A percentile compares a stretch with the other conserved stretches of the same genome.
Evolutionary conservation across 2,113 vertebrate genomes (phyloP).

Genomic region (Egretta garzetta): DNA sequence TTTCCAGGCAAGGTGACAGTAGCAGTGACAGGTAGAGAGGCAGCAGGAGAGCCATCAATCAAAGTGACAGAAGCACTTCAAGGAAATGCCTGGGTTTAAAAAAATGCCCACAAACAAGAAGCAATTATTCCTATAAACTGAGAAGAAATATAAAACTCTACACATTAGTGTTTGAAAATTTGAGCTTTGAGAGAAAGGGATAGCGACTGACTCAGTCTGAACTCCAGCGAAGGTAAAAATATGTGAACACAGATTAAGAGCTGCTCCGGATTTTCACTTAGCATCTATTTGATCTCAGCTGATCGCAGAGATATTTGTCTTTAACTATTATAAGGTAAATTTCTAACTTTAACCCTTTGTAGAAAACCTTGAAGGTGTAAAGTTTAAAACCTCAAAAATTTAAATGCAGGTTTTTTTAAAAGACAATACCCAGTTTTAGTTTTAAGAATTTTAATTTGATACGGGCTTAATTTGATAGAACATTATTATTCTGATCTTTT

Average conservation of each 20-base stretch:
- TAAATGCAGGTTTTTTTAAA: background rate
- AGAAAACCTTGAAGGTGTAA: background rate
- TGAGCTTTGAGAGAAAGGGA: background rate
- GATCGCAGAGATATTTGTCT: background rate
- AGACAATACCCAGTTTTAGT: fast-evolving
- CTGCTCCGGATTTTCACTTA: background rate
- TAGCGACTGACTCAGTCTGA: background rate
- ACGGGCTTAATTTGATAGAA: background rate
- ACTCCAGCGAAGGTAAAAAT: background rate
- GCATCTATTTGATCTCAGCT: background rate
- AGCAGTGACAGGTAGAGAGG: constrained; percentile 45
- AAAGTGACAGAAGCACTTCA: constrained; percentile 32
- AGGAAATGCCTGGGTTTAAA: background rate
- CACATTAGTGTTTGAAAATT: background rate
- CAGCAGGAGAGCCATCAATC: constrained; percentile 62
- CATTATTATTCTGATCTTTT: background rate
- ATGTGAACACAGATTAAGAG: background rate
- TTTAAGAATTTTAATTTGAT: background rate
- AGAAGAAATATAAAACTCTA: background rate
- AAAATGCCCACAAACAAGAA: background rate
- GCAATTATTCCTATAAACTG: background rate
- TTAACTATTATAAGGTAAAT: background rate
- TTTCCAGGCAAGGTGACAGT: background rate
- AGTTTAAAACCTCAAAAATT: background rate
- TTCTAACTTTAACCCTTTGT: background rate